Conservation (phyloP, 2,113 vertebrate genomes). For the Sorex araneus region DNA sequence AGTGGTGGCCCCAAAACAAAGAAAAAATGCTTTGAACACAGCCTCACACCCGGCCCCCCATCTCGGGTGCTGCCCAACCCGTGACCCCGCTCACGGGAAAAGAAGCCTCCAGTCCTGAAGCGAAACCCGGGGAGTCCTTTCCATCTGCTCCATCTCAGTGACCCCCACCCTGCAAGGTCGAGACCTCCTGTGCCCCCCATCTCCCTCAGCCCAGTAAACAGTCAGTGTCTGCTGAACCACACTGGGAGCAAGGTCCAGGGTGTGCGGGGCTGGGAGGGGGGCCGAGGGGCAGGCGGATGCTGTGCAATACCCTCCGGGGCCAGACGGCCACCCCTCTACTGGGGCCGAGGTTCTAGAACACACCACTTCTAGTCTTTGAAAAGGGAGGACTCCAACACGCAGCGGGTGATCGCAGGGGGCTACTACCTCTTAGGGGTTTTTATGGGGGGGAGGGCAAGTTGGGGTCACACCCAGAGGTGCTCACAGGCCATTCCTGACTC, state of each 20-base stretch:
- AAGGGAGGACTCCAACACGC: rapidly evolving
- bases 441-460: too few species aligned
- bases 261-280: not conserved
- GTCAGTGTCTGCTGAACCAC: not conserved
- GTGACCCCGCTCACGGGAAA: not conserved
- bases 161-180: not conserved
- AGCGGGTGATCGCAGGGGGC: rapidly evolving
- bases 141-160: not conserved
- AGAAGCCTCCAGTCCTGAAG: not conserved
- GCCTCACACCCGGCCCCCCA: not conserved
- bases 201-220: not conserved
- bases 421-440: not conserved
- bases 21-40: too few species aligned
- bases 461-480: too few species aligned
- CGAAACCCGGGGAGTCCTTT: not conserved
- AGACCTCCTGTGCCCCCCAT: not conserved
- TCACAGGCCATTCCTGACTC: too few species aligned
- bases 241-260: not conserved
- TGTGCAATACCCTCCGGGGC: not conserved
- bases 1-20: too few species aligned
- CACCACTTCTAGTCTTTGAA: not conserved
- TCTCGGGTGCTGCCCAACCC: not conserved
- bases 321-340: not conserved
- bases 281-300: not conserved
- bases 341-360: rapidly evolving